Conservation (phyloP, 2,888 invertebrate genomes). For the Melipona beecheii region DNA sequence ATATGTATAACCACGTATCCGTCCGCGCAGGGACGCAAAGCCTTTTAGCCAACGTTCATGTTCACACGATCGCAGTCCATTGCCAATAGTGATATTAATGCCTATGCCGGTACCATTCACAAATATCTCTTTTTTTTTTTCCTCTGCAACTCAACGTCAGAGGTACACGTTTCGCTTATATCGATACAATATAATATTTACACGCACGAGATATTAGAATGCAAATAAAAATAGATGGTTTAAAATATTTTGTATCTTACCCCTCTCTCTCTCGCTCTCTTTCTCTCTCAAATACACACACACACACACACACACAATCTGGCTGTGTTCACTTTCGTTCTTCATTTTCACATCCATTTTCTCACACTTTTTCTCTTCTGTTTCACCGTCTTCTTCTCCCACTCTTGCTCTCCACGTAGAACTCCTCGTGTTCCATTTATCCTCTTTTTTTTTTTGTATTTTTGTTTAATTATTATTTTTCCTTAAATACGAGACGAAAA, state of each 20-base stretch:
- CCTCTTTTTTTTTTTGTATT: not conserved
- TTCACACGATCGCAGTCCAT: slow-evolving; percentile 50
- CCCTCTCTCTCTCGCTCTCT: not conserved
- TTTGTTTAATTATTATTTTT: not conserved
- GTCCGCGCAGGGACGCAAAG: slow-evolving; percentile 46
- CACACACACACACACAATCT: too few species aligned
- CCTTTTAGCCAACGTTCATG: slow-evolving; percentile 46
- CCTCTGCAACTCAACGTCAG: slow-evolving; percentile 44
- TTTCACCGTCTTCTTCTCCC: not conserved
- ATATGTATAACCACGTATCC: slow-evolving; percentile 28
- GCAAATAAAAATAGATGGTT: slow-evolving; percentile 81
- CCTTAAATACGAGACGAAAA: slow-evolving; percentile 73
- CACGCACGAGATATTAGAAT: slow-evolving; percentile 73
- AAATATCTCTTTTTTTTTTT: slow-evolving; percentile 19
- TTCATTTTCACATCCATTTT: not conserved
- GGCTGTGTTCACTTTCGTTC: not conserved
- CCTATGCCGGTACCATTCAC: slow-evolving; percentile 56
- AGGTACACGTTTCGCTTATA: slow-evolving; percentile 54
- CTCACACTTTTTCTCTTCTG: not conserved
- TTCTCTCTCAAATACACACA: not conserved
- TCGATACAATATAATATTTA: slow-evolving; percentile 57
- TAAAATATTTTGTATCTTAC: slow-evolving; percentile 73
- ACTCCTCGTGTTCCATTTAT: slow-evolving; percentile 8
- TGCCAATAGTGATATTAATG: slow-evolving; percentile 59
- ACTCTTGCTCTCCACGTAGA: slow-evolving; percentile 39